Evolutionary conservation across 2,797 vertebrate species (phyloP).

Genomic region (Lutjanus campechanus): DNA sequence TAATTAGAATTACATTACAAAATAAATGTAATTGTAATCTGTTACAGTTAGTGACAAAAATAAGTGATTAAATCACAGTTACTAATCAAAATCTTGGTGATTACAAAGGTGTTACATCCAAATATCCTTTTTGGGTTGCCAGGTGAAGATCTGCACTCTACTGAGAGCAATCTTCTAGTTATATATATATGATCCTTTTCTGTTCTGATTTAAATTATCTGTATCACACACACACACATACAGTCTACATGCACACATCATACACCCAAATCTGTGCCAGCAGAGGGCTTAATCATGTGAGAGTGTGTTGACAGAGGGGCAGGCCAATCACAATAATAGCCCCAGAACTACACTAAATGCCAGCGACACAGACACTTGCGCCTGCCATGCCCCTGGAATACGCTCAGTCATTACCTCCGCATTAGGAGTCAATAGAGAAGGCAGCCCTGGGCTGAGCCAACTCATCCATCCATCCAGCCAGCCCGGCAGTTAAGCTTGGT

Average conservation of each 20-base stretch:
- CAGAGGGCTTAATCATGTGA: slow-evolving; percentile 42
- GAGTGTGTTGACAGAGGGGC: slow-evolving; percentile 54
- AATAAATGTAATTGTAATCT: too few relatives aligned
- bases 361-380: slow-evolving; percentile 61
- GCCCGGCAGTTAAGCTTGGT: slow-evolving; percentile 67
- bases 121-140: too few relatives aligned
- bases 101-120: too few relatives aligned
- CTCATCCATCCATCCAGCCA: slow-evolving; percentile 65
- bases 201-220: too few relatives aligned
- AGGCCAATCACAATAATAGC: slow-evolving; percentile 58
- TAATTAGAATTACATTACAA: too few relatives aligned
- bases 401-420: slow-evolving; percentile 75
- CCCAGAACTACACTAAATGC: slow-evolving; percentile 59
- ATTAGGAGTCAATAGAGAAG: slow-evolving; percentile 77
- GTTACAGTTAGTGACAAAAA: too few relatives aligned
- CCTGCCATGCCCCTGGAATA: slow-evolving; percentile 66
- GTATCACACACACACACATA: not conserved
- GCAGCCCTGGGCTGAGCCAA: slow-evolving; percentile 64
- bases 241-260: slow-evolving; percentile 1
- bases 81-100: too few relatives aligned
- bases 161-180: too few relatives aligned
- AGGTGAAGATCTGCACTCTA: too few relatives aligned
- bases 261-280: slow-evolving; percentile 16
- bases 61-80: too few relatives aligned
- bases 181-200: too few relatives aligned